These are phyloP conservation scores for Rachycentron canadum DNA, from an alignment of 2,797 vertebrate genomes.

Conservation along the genomic window DNA sequence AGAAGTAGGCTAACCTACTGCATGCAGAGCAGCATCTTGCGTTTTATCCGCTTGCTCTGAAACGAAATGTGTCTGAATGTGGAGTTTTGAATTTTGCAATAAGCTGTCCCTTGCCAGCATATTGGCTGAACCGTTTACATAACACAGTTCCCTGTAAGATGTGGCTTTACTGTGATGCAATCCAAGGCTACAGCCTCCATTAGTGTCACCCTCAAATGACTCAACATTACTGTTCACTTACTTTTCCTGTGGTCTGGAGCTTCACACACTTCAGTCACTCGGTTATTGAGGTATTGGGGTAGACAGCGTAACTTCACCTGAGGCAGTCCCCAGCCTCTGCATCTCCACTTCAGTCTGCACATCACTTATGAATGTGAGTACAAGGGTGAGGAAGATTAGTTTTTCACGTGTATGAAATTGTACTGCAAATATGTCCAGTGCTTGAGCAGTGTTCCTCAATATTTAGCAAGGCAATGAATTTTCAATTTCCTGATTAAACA, in stretches of 20 bases:
- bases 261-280: slow-evolving; percentile 41
- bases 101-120: slow-evolving; percentile 28
- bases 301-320: slow-evolving; percentile 41
- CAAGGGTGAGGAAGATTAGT: background rate
- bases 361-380: slow-evolving; percentile 1
- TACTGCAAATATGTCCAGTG: background rate
- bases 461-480: background rate
- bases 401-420: slow-evolving; percentile 4
- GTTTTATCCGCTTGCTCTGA: slow-evolving; percentile 13
- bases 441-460: background rate
- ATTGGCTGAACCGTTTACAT: slow-evolving; percentile 55
- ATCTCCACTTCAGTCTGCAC: slow-evolving; percentile 16
- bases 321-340: slow-evolving; percentile 24
- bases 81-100: slow-evolving; percentile 46
- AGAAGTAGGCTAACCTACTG: slow-evolving; percentile 63
- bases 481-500: slow-evolving; percentile 19
- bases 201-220: slow-evolving; percentile 59
- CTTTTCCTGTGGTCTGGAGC: slow-evolving; percentile 36
- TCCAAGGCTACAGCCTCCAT: slow-evolving; percentile 54
- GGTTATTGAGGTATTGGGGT: slow-evolving; percentile 18
- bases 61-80: slow-evolving; percentile 7
- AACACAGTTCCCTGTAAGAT: slow-evolving; percentile 30
- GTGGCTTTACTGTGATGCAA: slow-evolving; percentile 52
- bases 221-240: slow-evolving; percentile 38
- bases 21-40: slow-evolving; percentile 24